These are phyloP conservation scores for Amphimallon solstitiale DNA, from an alignment of 2,888 invertebrate species.

Conservation along the genomic window DNA sequence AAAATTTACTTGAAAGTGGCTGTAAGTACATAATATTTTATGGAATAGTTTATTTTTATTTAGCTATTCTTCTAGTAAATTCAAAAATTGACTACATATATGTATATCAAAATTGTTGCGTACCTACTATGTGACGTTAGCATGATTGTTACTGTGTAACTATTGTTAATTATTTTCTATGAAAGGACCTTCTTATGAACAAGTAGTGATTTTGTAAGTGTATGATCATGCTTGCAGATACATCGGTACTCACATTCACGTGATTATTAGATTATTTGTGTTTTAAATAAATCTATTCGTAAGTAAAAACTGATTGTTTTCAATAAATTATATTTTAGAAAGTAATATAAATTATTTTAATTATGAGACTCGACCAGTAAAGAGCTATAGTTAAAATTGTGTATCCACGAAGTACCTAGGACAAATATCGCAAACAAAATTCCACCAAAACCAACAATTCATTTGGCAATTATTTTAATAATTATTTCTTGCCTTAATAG, in stretches of 20 bases:
- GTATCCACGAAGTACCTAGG: too few species aligned
- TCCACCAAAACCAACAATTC: too few species aligned
- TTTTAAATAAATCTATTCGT: constrained; percentile 11
- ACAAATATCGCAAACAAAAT: too few species aligned
- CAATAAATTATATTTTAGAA: too few species aligned
- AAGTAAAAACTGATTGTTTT: too few species aligned
- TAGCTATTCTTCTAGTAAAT: background rate
- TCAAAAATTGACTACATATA: constrained; percentile 27
- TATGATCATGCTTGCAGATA: constrained; percentile 55
- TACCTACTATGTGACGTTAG: constrained; percentile 51
- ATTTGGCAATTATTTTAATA: too few species aligned
- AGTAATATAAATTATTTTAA: too few species aligned
- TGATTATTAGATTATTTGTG: constrained; percentile 21
- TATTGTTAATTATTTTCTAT: constrained; percentile 38
- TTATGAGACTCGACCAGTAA: too few species aligned
- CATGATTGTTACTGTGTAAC: constrained; percentile 50
- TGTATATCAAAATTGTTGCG: constrained; percentile 40
- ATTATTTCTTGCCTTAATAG: too few species aligned
- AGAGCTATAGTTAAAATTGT: too few species aligned
- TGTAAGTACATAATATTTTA: too few species aligned
- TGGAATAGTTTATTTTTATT: background rate
- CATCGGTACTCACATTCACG: constrained; percentile 43
- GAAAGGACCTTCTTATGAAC: constrained; percentile 26
- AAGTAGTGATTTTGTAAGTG: constrained; percentile 40
- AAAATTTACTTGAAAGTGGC: too few species aligned